Evolutionary conservation across 2,113 vertebrate genomes (phyloP).

Genomic region (Nycticryphes semicollaris): DNA sequence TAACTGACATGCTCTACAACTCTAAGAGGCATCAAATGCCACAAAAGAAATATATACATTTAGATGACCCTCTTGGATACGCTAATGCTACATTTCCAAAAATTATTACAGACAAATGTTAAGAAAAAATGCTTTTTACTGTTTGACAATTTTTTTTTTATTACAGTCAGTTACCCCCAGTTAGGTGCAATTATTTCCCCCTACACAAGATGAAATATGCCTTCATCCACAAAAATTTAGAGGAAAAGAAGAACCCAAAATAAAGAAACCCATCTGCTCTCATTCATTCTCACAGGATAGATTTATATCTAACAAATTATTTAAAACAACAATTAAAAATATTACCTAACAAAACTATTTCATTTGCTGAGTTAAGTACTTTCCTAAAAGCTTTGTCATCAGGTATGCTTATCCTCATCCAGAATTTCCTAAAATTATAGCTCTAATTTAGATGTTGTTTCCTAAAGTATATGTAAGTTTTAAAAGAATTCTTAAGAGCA

Average conservation of each 20-base stretch:
- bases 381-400: background rate
- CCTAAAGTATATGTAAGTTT: background rate
- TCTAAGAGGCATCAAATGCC: background rate
- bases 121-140: background rate
- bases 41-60: background rate
- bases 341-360: background rate
- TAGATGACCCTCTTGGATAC: background rate
- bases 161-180: background rate
- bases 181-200: background rate
- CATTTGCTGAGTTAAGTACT: background rate
- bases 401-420: background rate
- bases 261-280: background rate
- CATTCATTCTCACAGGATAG: background rate
- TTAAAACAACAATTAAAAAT: background rate
- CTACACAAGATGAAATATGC: background rate
- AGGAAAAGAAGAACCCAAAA: background rate
- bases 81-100: background rate
- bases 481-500: background rate
- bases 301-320: background rate
- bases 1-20: background rate
- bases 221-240: background rate
- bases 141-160: background rate
- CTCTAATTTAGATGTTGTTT: background rate
- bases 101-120: background rate
- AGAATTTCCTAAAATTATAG: slow-evolving; percentile 5